Evolutionary conservation across 2,113 vertebrate species (phyloP).

Genomic region (Sardina pilchardus): DNA sequence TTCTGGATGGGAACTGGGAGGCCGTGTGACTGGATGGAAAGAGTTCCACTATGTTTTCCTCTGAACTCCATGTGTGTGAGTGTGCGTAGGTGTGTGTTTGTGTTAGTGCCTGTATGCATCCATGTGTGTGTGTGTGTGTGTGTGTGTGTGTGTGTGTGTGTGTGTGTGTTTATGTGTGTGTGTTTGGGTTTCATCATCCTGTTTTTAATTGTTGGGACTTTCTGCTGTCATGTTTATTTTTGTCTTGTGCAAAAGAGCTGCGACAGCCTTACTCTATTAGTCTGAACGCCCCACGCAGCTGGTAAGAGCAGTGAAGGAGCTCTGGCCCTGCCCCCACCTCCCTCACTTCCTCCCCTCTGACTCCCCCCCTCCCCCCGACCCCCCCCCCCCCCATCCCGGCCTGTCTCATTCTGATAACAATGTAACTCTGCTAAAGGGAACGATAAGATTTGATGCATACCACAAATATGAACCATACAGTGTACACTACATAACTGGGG

Average conservation of each 20-base stretch:
- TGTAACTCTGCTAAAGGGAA: background rate
- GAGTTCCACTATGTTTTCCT: background rate
- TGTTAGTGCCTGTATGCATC: too few species aligned
- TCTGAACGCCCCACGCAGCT: background rate
- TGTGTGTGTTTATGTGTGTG: background rate
- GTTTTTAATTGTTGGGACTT: slow-evolving; percentile 12
- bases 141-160: background rate
- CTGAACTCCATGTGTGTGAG: background rate
- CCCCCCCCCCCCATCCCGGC: slow-evolving; percentile 33
- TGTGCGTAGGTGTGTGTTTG: background rate
- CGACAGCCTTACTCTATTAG: background rate
- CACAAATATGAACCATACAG: background rate
- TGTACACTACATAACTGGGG: background rate
- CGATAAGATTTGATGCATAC: slow-evolving; percentile 12
- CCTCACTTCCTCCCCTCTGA: slow-evolving; percentile 29
- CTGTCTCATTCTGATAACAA: background rate
- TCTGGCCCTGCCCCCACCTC: background rate
- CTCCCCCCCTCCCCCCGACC: slow-evolving; percentile 44
- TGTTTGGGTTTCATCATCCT: slow-evolving; percentile 2
- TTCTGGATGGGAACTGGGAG: background rate
- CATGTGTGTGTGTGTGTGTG: background rate
- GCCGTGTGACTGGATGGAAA: background rate
- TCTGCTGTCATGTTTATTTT: slow-evolving; percentile 11
- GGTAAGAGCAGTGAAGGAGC: background rate
- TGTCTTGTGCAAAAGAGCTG: background rate